Conservation (phyloP, 2,113 vertebrate genomes). For the Cyprinodon variegatus region DNA sequence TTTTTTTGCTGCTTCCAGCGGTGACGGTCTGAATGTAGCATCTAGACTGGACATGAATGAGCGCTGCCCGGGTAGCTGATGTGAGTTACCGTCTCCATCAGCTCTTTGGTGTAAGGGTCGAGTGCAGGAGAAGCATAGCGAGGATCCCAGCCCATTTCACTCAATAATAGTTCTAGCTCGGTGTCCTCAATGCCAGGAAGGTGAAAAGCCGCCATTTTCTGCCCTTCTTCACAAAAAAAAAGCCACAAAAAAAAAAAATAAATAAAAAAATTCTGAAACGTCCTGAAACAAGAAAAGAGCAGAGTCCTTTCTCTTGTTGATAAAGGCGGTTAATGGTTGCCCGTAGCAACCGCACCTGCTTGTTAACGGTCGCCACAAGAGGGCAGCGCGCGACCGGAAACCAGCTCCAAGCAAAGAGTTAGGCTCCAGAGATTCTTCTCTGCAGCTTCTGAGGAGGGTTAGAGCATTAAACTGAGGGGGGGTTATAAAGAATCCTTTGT, state of each 20-base stretch:
- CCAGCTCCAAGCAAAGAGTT: no score
- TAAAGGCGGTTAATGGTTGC: conserved; percentile 36
- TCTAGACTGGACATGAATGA: no score
- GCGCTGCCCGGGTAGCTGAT: no score
- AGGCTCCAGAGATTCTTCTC: background rate
- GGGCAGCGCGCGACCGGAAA: background rate
- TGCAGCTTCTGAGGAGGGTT: background rate
- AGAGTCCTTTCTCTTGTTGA: conserved; percentile 14
- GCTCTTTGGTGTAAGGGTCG: no score
- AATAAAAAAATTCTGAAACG: no score
- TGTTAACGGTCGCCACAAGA: background rate
- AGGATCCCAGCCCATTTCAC: conserved; percentile 83
- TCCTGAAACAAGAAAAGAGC: background rate
- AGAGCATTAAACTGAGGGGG: no score
- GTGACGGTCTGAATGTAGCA: no score
- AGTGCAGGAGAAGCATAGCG: conserved; percentile 42
- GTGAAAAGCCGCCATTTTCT: conserved; percentile 50
- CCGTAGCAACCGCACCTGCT: conserved; percentile 47
- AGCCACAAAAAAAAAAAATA: background rate
- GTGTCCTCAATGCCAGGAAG: background rate
- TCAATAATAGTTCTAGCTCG: conserved; percentile 54
- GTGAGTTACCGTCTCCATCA: no score
- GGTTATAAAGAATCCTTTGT: no score
- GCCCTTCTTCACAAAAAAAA: background rate
- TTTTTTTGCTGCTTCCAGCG: no score